Percentiles rank a stretch among this genome's conserved stretches.
phyloP scores from a whole-genome alignment of 2,888 invertebrate genomes.

The Cephus pygmeus region DNA sequence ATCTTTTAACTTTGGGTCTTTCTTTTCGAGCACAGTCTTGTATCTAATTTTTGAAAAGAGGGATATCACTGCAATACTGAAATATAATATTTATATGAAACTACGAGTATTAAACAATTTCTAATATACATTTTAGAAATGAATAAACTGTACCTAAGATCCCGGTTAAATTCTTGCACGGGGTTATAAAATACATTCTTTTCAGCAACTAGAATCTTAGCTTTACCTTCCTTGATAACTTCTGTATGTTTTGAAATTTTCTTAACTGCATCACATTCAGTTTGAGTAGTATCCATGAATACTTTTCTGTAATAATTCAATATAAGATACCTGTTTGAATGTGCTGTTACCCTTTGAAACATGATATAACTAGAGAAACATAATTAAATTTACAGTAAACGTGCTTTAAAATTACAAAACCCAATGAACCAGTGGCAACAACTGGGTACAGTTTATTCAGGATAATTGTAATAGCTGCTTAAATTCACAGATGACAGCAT shows the following conservation, averaged over 20 bases:
- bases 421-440: neutral
- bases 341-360: neutral
- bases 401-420: neutral
- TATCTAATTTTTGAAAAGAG: constrained; percentile 25
- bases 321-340: neutral
- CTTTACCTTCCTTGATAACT: constrained; percentile 80
- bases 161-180: constrained; percentile 98
- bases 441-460: neutral
- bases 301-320: neutral
- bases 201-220: constrained; percentile 76
- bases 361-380: neutral
- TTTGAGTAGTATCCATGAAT: neutral
- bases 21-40: constrained; percentile 4
- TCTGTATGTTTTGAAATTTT: constrained; percentile 26
- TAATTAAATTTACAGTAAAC: neutral
- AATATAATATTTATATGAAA: constrained; percentile 34
- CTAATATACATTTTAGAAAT: neutral
- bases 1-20: neutral
- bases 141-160: constrained; percentile 74
- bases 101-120: neutral
- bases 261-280: neutral
- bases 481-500: neutral
- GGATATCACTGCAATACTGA: constrained; percentile 70
- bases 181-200: constrained; percentile 96
- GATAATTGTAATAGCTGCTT: neutral